A percentile compares a stretch with the other conserved stretches of the same genome.
Evolutionary conservation across 2,888 invertebrate species (phyloP).

Genomic region (Lamellibrachia satsuma): DNA sequence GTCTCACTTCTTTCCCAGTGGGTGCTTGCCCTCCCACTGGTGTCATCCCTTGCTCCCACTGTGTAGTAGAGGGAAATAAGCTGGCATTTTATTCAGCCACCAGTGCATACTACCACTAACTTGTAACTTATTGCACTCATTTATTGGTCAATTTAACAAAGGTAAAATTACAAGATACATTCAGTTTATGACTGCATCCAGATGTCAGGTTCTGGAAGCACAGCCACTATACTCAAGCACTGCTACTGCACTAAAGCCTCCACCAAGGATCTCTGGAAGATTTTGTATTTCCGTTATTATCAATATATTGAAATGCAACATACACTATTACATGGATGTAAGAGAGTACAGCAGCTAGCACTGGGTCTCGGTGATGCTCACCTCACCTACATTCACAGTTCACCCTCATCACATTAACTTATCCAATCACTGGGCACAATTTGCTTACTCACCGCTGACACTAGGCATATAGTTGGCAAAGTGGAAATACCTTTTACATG

Average conservation of each 20-base stretch:
- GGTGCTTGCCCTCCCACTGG: neutral
- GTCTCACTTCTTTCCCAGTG: neutral
- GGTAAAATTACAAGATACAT: neutral
- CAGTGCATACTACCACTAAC: neutral
- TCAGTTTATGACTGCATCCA: neutral
- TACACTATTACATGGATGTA: too few relatives aligned
- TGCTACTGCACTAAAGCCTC: too few relatives aligned
- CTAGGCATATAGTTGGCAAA: neutral
- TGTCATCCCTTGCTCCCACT: neutral
- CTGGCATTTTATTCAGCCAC: neutral
- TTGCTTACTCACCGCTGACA: neutral
- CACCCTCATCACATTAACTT: neutral
- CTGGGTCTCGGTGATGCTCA: neutral
- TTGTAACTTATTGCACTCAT: neutral
- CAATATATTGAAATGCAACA: too few relatives aligned
- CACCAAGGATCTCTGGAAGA: too few relatives aligned
- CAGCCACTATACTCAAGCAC: too few relatives aligned
- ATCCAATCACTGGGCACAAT: neutral
- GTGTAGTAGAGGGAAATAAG: neutral
- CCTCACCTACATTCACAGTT: neutral
- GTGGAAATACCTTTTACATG: neutral
- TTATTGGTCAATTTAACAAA: neutral
- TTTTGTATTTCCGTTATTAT: too few relatives aligned
- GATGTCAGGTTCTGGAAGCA: too few relatives aligned
- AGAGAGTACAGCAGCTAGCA: neutral